These are phyloP conservation scores for Mustela lutreola DNA, from an alignment of 2,113 vertebrate genomes.

Conservation along the genomic window DNA sequence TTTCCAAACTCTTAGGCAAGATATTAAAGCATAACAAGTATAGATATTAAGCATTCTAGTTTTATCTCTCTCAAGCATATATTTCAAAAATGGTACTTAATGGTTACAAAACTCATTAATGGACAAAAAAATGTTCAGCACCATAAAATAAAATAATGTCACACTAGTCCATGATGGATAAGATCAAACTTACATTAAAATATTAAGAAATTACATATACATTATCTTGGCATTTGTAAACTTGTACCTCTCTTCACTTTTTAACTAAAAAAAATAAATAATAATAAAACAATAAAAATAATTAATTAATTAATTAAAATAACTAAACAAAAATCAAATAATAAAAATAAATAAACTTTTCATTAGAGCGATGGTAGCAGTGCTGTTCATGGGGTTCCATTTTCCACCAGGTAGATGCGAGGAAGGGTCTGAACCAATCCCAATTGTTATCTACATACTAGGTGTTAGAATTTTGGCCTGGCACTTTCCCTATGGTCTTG, in stretches of 20 bases:
- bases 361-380: neutral
- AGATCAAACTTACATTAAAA: constrained; percentile 42
- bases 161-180: neutral
- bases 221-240: neutral
- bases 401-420: neutral
- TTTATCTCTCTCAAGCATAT: neutral
- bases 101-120: constrained; percentile 19
- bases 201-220: neutral
- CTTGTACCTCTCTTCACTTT: neutral
- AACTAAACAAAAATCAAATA: no score
- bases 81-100: constrained; percentile 46
- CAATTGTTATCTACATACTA: neutral
- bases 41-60: constrained; percentile 42
- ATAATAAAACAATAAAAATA: no score
- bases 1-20: neutral
- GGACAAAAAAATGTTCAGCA: neutral
- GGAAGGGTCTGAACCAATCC: neutral
- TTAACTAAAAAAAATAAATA: neutral
- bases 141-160: constrained; percentile 27
- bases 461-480: neutral
- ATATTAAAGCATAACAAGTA: constrained; percentile 43
- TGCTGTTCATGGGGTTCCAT: neutral
- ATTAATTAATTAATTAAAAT: no score
- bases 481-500: neutral
- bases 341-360: neutral